phyloP scores from a whole-genome alignment of 1,140 invertebrate genomes.

The Tetragnatha versicolor region DNA sequence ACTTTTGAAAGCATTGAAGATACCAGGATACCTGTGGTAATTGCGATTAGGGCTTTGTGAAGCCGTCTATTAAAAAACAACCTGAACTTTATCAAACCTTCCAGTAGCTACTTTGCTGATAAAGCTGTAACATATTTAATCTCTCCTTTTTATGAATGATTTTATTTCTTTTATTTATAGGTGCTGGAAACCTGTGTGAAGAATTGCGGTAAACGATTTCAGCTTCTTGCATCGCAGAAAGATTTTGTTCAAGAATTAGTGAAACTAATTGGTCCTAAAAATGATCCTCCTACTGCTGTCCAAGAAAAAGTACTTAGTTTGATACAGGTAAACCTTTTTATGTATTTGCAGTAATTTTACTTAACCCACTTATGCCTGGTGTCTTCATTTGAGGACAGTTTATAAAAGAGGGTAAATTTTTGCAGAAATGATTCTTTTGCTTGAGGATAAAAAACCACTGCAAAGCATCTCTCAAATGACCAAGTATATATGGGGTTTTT shows the following conservation, averaged over 20 bases:
- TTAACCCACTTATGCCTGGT: too few relatives aligned
- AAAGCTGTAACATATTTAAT: not conserved
- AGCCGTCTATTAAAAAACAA: too few relatives aligned
- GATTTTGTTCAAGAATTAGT: slow-evolving; percentile 92
- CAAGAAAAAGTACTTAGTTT: slow-evolving; percentile 86
- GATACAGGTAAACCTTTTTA: slow-evolving; percentile 49
- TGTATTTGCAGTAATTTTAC: too few relatives aligned
- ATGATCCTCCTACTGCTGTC: slow-evolving; percentile 92
- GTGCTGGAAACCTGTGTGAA: slow-evolving; percentile 97
- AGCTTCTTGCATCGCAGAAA: slow-evolving; percentile 89
- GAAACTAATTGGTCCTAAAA: slow-evolving; percentile 89
- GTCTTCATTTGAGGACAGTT: too few relatives aligned
- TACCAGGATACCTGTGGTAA: too few relatives aligned
- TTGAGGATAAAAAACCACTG: too few relatives aligned
- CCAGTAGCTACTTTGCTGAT: not conserved
- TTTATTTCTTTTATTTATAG: slow-evolving; percentile 63
- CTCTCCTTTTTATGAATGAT: not conserved
- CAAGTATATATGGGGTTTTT: too few relatives aligned
- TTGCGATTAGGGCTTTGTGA: too few relatives aligned
- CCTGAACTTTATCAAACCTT: slow-evolving; percentile 38
- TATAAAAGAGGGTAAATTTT: too few relatives aligned
- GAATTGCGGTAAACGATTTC: slow-evolving; percentile 95
- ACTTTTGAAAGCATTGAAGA: too few relatives aligned
- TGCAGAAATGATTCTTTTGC: too few relatives aligned
- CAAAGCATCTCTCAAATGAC: too few relatives aligned